phyloP scores from a whole-genome alignment of 2,888 invertebrate genomes.

The Sphaerophoria rueppellii region DNA sequence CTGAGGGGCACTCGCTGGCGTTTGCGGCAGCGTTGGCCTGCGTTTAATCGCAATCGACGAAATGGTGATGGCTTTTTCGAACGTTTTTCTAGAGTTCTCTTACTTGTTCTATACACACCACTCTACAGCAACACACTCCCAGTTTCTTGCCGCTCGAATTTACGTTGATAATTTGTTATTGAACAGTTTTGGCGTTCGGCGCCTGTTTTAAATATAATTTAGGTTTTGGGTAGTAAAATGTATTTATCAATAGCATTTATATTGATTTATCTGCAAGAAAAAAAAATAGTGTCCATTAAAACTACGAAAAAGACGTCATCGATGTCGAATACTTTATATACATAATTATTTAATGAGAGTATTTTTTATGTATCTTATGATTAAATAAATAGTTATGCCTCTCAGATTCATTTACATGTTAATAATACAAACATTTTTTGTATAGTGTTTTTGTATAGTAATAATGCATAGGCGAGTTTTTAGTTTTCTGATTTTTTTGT shows the following conservation, averaged over 20 bases:
- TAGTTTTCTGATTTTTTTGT: too few species aligned
- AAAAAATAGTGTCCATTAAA: neutral
- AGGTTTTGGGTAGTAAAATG: neutral
- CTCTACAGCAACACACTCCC: constrained; percentile 51
- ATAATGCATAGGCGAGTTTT: too few species aligned
- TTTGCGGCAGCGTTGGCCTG: constrained; percentile 83
- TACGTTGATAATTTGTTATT: constrained; percentile 16
- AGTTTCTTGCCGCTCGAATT: constrained; percentile 7
- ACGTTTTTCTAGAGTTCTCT: constrained; percentile 73
- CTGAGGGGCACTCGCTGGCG: constrained; percentile 83
- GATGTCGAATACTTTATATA: too few species aligned
- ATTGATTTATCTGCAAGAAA: constrained; percentile 47
- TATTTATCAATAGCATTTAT: constrained; percentile 56
- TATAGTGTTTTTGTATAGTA: too few species aligned
- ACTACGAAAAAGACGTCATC: neutral
- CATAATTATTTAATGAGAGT: too few species aligned
- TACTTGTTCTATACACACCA: constrained; percentile 38
- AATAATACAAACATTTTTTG: too few species aligned
- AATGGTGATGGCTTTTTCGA: constrained; percentile 83
- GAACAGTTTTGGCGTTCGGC: constrained; percentile 42
- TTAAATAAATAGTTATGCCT: too few species aligned
- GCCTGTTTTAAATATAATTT: constrained; percentile 26
- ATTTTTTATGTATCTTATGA: too few species aligned
- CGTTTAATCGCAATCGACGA: constrained; percentile 83
- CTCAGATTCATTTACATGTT: too few species aligned